A percentile compares a stretch with the other conserved stretches of the same genome.
Conservation (phyloP, 2,888 invertebrate species). For the Parascotia fuliginaria region DNA sequence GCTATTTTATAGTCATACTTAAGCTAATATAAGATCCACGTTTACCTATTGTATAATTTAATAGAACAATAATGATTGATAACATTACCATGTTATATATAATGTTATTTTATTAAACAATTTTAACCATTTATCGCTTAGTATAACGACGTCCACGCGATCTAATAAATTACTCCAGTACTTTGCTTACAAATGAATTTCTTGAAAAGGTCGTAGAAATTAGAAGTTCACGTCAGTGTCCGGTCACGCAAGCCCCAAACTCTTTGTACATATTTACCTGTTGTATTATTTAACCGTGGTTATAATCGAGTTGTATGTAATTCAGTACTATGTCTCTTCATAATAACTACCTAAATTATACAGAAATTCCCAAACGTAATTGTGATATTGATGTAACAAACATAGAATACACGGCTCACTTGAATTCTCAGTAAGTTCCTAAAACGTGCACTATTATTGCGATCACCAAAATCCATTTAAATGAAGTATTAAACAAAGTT, state of each 20-base stretch:
- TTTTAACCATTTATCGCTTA: constrained; percentile 61
- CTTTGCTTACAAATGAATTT: constrained; percentile 71
- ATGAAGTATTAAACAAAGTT: not conserved
- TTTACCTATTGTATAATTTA: not conserved
- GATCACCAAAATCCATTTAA: not conserved
- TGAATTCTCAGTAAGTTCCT: no score
- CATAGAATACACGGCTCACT: no score
- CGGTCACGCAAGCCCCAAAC: constrained; percentile 74
- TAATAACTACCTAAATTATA: constrained; percentile 36
- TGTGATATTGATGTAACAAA: no score
- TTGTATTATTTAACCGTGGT: constrained; percentile 60
- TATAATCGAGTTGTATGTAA: constrained; percentile 47
- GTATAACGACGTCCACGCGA: constrained; percentile 65
- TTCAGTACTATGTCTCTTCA: constrained; percentile 36
- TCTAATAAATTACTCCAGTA: constrained; percentile 67
- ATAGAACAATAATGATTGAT: constrained; percentile 28
- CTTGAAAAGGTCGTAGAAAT: constrained; percentile 83
- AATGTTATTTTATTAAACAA: constrained; percentile 54
- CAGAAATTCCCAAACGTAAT: constrained; percentile 10
- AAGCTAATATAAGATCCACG: not conserved
- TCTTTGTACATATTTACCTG: constrained; percentile 69
- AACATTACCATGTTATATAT: constrained; percentile 22
- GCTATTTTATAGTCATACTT: no score
- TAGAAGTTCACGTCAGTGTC: constrained; percentile 76
- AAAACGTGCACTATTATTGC: not conserved